Percentiles rank a stretch among this genome's conserved stretches.
Evolutionary conservation across 2,113 vertebrate species (phyloP).

Genomic region (Grammomys dolichurus): DNA sequence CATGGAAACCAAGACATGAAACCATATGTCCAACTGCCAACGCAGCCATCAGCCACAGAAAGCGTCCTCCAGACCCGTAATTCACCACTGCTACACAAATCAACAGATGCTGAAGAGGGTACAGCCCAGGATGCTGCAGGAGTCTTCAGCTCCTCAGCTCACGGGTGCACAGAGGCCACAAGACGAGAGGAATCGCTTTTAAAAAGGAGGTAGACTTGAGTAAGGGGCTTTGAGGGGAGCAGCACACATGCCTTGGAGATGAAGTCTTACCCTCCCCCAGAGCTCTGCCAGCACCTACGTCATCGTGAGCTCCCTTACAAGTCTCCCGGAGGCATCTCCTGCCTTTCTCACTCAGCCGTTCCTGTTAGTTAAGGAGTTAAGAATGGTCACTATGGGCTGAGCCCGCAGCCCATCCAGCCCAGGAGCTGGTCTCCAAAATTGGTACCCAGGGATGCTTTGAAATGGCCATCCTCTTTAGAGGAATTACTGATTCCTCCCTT

Average conservation of each 20-base stretch:
- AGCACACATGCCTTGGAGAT: accelerated
- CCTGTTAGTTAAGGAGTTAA: constrained; percentile 48
- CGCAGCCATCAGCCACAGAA: too few relatives aligned
- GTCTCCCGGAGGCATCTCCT: not conserved
- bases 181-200: accelerated
- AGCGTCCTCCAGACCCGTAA: not conserved
- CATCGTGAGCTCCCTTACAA: not conserved
- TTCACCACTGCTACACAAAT: accelerated
- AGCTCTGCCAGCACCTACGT: not conserved
- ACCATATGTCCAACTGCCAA: accelerated
- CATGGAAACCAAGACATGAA: not conserved
- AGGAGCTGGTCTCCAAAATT: not conserved
- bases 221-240: accelerated
- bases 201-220: accelerated
- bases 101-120: not conserved
- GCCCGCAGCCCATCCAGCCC: not conserved
- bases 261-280: not conserved
- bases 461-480: not conserved
- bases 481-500: constrained; percentile 1
- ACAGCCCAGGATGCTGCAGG: too few relatives aligned
- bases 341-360: not conserved
- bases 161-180: accelerated
- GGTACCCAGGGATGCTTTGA: not conserved
- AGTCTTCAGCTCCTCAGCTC: accelerated
- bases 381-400: not conserved